Percentiles rank a stretch among this genome's conserved stretches.
Evolutionary conservation across 2,113 vertebrate genomes (phyloP).

Genomic region (Sisor rabdophorus): DNA sequence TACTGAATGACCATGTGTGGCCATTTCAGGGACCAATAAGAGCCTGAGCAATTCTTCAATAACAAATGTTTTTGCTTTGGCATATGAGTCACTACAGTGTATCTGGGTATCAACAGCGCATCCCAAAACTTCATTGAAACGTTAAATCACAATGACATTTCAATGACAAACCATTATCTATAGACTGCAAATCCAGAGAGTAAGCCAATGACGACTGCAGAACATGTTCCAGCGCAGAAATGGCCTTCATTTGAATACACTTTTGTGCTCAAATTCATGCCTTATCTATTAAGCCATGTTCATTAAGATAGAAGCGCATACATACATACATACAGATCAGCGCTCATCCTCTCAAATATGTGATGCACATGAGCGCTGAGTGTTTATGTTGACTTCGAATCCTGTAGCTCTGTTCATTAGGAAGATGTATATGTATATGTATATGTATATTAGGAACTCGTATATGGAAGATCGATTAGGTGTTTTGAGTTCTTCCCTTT

Average conservation of each 20-base stretch:
- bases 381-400: constrained; percentile 34
- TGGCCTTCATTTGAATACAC: constrained; percentile 5
- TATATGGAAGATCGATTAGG: constrained; percentile 36
- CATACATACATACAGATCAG: constrained; percentile 19
- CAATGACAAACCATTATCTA: background rate
- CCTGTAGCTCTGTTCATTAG: constrained; percentile 14
- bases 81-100: background rate
- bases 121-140: background rate
- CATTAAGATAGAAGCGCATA: constrained; percentile 19
- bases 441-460: too few relatives aligned
- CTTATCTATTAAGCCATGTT: constrained; percentile 17
- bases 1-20: constrained; percentile 46
- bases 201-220: background rate
- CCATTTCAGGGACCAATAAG: constrained; percentile 24
- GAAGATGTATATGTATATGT: constrained; percentile 30
- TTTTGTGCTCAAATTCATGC: background rate
- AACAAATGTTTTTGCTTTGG: background rate
- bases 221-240: background rate
- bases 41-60: constrained; percentile 6
- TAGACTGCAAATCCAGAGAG: background rate
- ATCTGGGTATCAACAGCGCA: background rate
- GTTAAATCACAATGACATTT: background rate
- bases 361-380: constrained; percentile 24
- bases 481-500: constrained; percentile 27
- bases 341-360: constrained; percentile 26